Evolutionary conservation across 2,113 vertebrate genomes (phyloP).

Genomic region (Embiotoca jacksoni): DNA sequence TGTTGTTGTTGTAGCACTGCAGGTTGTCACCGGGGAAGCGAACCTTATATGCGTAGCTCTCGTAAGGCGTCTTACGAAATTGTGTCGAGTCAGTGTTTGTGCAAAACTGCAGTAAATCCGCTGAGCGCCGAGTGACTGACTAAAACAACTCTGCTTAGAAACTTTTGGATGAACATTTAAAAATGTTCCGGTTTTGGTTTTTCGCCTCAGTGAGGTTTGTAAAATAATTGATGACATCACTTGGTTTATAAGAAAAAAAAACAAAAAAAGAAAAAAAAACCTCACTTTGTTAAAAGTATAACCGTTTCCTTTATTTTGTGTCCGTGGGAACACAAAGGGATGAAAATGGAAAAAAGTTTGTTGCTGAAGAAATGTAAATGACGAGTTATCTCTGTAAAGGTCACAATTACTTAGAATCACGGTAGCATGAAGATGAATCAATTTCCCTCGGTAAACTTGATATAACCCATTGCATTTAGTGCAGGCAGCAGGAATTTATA

Average conservation of each 20-base stretch:
- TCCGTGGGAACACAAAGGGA: conserved; percentile 38
- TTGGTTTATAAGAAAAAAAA: conserved; percentile 41
- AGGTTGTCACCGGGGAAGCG: conserved; percentile 1
- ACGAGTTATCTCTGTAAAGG: conserved; percentile 73
- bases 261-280: neutral
- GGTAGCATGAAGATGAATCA: conserved; percentile 54
- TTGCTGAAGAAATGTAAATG: conserved; percentile 60
- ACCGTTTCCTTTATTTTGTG: conserved; percentile 22
- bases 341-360: conserved; percentile 55
- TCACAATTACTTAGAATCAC: conserved; percentile 68
- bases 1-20: conserved; percentile 14
- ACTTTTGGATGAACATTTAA: conserved; percentile 32
- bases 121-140: conserved; percentile 20
- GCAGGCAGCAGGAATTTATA: conserved; percentile 71
- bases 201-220: conserved; percentile 22
- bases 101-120: conserved; percentile 18
- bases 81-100: conserved; percentile 15
- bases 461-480: conserved; percentile 67
- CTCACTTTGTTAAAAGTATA: conserved; percentile 18
- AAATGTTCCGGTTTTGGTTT: conserved; percentile 14
- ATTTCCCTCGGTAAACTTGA: conserved; percentile 68
- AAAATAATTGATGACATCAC: conserved; percentile 19
- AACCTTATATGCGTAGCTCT: conserved; percentile 12
- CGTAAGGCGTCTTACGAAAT: conserved; percentile 2
- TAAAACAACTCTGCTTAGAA: neutral